A percentile compares a stretch with the other conserved stretches of the same genome.
Evolutionary conservation across 2,888 invertebrate genomes (phyloP).

Genomic region (Frankliniella fusca): DNA sequence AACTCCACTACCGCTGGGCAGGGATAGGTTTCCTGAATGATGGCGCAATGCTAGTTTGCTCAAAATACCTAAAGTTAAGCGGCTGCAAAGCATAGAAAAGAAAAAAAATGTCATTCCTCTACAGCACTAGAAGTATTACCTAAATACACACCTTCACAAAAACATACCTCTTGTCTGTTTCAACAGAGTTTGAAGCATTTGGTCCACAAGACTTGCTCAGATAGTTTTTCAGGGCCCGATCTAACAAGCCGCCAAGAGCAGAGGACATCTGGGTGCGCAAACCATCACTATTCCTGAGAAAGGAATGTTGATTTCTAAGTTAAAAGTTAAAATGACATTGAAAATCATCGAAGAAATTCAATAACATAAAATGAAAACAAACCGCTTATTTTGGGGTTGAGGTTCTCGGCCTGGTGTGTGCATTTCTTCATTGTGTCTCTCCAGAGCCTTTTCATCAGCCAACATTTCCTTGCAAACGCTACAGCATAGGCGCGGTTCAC

Average conservation of each 20-base stretch:
- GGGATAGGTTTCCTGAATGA: background rate
- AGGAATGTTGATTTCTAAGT: constrained; percentile 15
- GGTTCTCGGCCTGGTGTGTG: constrained; percentile 27
- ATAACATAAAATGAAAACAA: too few species aligned
- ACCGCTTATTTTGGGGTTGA: too few species aligned
- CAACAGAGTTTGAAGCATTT: background rate
- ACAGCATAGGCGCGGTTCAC: constrained; percentile 35
- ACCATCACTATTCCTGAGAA: constrained; percentile 39
- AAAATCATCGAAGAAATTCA: background rate
- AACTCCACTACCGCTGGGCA: constrained; percentile 2
- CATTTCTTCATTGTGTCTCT: constrained; percentile 34
- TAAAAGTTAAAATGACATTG: background rate
- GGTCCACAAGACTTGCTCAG: constrained; percentile 30
- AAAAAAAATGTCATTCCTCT: background rate
- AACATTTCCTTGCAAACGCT: constrained; percentile 37
- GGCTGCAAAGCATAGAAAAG: background rate
- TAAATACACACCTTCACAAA: background rate
- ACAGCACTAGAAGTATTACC: background rate
- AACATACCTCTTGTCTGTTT: constrained; percentile 4
- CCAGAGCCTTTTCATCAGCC: constrained; percentile 36
- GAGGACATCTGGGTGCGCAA: constrained; percentile 43
- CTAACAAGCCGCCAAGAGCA: constrained; percentile 43
- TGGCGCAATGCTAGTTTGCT: constrained; percentile 24
- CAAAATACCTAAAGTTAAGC: background rate
- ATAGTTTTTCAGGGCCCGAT: constrained; percentile 41